Evolutionary conservation across 2,888 invertebrate species (phyloP), one percentile per base, ranked within the genome.

Genomic region (Parochlus steinenii): DNA sequence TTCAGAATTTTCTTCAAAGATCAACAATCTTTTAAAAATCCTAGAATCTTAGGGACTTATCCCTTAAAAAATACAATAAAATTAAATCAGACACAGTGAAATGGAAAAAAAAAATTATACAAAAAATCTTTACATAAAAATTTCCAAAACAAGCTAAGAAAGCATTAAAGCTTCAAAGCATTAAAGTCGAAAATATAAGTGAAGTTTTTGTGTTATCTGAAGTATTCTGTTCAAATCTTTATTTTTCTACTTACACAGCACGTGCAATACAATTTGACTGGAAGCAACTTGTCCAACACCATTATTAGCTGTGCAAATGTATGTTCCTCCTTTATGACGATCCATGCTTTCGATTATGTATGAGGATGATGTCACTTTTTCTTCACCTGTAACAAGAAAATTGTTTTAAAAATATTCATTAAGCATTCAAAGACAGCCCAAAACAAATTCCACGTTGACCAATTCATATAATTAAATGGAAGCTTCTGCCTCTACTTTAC

Each of bases 291-390:
- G 58, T 3, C 67, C 67, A 16, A 67, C 64, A 10, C 64, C 64
- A 46, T 67, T 67, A 42, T 56, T 57, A 5, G 66, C 67, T 8
- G 59, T 62, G 46, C 68, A 68, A 42, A 63, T 58, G 47, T 65
- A 67, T 5, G 61, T 54, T 6, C 67, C 67, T 3, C 64, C 64
- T 41, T 65, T 64, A 45, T 64, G 64, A 23, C 66, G 50, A 46
- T 63, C 64, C 23, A 65, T 67, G 41, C 61, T 54, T 40, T 65
- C 63, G 41, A 69, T 57, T 16, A 58, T 58, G 31, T 67, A 57
- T 31, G 58, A 55, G 15, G 62, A 58, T 15, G 65, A 64, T 33
- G 62, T 56, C 20, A 61, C 53, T 14, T 64, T 63, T 47, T 66
- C 63, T 40, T 67, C 65, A 10, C 67, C 67, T 56, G 51, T 22